phyloP scores from a whole-genome alignment of 2,888 invertebrate species.

The Nezara viridula region DNA sequence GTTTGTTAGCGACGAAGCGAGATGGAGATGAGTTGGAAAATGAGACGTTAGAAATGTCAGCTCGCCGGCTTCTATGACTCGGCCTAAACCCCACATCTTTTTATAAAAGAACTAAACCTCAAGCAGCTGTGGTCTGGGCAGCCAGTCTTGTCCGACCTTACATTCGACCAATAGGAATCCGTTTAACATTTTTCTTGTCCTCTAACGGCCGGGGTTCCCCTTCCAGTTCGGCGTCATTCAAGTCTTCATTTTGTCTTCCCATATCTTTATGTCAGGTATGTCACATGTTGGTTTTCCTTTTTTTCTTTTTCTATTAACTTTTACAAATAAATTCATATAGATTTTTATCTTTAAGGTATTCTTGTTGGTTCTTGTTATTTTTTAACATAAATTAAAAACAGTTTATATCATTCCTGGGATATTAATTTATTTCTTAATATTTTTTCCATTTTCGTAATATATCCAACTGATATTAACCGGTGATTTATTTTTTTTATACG shows the following conservation, averaged over 20 bases:
- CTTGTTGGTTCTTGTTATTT: too few species aligned
- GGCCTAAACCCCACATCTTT: not conserved
- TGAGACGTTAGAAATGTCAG: slow-evolving; percentile 8
- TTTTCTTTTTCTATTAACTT: not conserved
- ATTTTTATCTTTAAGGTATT: not conserved
- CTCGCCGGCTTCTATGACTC: not conserved
- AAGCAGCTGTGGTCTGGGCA: slow-evolving; percentile 34
- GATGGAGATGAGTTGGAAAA: not conserved
- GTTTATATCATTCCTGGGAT: too few species aligned
- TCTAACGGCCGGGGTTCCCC: slow-evolving; percentile 25
- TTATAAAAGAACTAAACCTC: slow-evolving; percentile 23
- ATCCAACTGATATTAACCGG: too few species aligned
- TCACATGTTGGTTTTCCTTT: slow-evolving; percentile 22
- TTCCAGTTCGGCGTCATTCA: slow-evolving; percentile 11
- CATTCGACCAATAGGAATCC: slow-evolving; percentile 38
- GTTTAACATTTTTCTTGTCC: slow-evolving; percentile 40
- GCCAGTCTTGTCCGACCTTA: slow-evolving; percentile 12
- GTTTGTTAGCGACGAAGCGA: not conserved
- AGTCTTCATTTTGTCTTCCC: slow-evolving; percentile 44
- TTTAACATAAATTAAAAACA: too few species aligned
- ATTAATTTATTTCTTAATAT: too few species aligned
- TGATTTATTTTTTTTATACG: too few species aligned
- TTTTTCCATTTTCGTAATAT: too few species aligned
- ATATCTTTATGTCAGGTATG: slow-evolving; percentile 33
- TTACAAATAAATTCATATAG: not conserved